phyloP scores from a whole-genome alignment of 2,113 vertebrate genomes.

The Chlorodrepanis virens region DNA sequence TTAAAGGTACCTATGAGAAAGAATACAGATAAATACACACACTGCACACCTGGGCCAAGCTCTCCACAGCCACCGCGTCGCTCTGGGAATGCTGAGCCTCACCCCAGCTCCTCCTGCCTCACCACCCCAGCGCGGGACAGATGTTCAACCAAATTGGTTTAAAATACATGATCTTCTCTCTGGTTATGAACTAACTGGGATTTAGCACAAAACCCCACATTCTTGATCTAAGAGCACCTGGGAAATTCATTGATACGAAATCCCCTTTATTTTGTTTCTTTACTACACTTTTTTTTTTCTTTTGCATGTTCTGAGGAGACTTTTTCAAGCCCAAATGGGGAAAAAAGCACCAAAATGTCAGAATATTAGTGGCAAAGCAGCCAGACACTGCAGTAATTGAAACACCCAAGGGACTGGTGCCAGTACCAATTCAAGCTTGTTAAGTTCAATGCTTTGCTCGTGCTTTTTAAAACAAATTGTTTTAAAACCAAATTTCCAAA shows the following conservation, averaged over 20 bases:
- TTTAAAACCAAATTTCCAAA: not conserved
- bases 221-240: not conserved
- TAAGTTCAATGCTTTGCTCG: not conserved
- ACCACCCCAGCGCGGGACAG: too few species aligned
- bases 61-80: not conserved
- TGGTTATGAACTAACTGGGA: not conserved
- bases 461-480: not conserved
- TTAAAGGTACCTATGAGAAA: conserved; percentile 99
- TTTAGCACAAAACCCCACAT: not conserved
- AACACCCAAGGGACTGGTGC: not conserved
- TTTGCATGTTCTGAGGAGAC: not conserved
- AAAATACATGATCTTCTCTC: fast-evolving
- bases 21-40: conserved; percentile 97
- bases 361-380: not conserved
- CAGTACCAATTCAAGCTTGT: not conserved
- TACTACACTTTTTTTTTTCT: not conserved
- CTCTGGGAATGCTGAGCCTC: fast-evolving
- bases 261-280: not conserved
- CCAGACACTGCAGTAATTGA: not conserved
- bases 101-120: not conserved
- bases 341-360: not conserved
- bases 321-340: not conserved
- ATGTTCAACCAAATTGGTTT: not conserved
- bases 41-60: conserved; percentile 54
- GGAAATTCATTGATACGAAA: not conserved